Evolutionary conservation across 2,888 invertebrate genomes (phyloP), one percentile per base, ranked within the genome.

Genomic region (Agrotis exclamationis): DNA sequence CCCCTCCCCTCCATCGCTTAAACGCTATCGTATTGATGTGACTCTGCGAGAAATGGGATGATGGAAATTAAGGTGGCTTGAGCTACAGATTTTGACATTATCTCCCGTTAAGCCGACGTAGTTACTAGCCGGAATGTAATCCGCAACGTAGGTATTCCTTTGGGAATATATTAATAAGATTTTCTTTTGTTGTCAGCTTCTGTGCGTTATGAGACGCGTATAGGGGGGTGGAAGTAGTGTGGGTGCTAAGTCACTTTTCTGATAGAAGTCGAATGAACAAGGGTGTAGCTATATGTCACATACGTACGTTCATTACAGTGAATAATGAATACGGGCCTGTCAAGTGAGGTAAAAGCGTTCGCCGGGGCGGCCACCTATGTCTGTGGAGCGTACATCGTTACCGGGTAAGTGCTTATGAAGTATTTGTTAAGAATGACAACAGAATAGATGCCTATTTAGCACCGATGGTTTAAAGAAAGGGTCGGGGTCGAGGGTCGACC

Each of bases 1-100:
- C 86, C 86, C 75, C 73, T 82, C 85, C 84, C 87, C 86, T 86
- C 82, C 85, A 83, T 83, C 79, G 84, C 83, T 85, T 84, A 85
- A 87, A 84, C 78, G 74, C 62, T 80, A 83, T 83, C 83, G 84
- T 88, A 89, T 87, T 88, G 88, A 88, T 87, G 86, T 84, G 87
- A 86, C 85, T 85, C 81, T 84, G 84, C 79, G 77, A 70, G 63
- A 74, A 83, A 83, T 83, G 79, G 76, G 79, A 86, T 85, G 83
- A 86, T 84, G 85, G 80, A 82, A 81, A 82, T 87, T 81, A 82
- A 82, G 80, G 76, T 80, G 73, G 58, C 70, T 66, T 79, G 74
- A 80, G 79, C 79, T 73, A 76, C 79, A 74, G 76, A 79, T 84
- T 83, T 79, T 65, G 82, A 79, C 79, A 82, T 77, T 75, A 85